phyloP scores from a whole-genome alignment of 2,888 invertebrate genomes.

The Eueremaeus valkanovi region DNA sequence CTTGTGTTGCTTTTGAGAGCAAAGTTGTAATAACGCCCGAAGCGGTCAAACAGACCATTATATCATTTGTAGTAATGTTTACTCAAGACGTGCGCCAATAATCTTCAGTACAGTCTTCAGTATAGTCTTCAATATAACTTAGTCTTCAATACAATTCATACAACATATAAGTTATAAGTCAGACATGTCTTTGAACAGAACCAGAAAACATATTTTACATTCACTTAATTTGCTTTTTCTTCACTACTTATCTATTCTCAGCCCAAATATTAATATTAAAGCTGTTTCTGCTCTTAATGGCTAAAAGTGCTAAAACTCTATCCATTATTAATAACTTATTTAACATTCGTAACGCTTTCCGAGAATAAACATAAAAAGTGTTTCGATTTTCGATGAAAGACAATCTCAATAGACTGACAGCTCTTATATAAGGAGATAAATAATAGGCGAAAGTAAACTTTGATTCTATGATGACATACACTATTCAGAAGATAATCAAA shows the following conservation, averaged over 20 bases:
- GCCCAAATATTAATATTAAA: background rate
- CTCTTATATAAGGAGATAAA: slow-evolving; percentile 6
- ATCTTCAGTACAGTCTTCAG: too few species aligned
- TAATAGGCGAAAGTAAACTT: slow-evolving; percentile 1
- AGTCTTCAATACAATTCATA: background rate
- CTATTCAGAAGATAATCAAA: background rate
- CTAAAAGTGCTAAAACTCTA: slow-evolving; percentile 13
- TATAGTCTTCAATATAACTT: background rate
- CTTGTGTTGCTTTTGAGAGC: background rate
- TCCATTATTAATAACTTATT: slow-evolving; percentile 7
- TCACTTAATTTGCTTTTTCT: background rate
- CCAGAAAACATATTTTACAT: background rate
- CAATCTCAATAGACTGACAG: background rate
- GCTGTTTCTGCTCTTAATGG: background rate
- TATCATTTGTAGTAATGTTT: slow-evolving; percentile 25
- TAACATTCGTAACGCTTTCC: background rate
- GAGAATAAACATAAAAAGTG: background rate
- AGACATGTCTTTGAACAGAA: background rate
- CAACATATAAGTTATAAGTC: background rate
- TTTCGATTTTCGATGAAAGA: background rate
- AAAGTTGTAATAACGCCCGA: background rate
- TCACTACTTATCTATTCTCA: background rate
- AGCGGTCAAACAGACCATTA: slow-evolving; percentile 15
- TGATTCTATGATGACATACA: slow-evolving; percentile 7
- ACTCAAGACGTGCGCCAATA: slow-evolving; percentile 16